Evolutionary conservation across 1,140 invertebrate genomes (phyloP).

Genomic region (Atta texana): DNA sequence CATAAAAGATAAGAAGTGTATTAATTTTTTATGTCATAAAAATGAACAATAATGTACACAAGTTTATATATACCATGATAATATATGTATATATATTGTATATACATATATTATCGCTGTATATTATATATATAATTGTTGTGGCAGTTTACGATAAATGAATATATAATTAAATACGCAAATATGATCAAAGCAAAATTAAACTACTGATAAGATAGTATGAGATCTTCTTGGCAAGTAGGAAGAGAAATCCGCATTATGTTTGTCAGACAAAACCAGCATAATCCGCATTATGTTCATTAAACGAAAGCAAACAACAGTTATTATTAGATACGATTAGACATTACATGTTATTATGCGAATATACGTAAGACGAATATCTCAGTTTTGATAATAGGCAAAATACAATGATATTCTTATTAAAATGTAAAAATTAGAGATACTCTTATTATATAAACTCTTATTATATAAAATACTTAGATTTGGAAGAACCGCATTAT

Average conservation of each 20-base stretch:
- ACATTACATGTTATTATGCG: background rate
- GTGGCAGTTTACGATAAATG: background rate
- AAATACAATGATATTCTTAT: conserved; percentile 22
- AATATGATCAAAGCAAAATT: conserved; percentile 25
- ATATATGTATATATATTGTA: background rate
- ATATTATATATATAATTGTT: background rate
- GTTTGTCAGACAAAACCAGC: conserved; percentile 5
- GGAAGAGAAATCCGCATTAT: background rate
- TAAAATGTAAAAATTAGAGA: background rate
- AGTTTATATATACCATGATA: background rate
- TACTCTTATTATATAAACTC: background rate
- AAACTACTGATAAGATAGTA: background rate
- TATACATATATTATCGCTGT: background rate
- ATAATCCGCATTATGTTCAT: conserved; percentile 31
- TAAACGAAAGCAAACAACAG: conserved; percentile 16
- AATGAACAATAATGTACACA: background rate
- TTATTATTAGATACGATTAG: conserved; percentile 1
- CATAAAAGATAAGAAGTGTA: background rate
- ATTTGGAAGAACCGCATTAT: background rate
- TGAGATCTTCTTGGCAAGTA: conserved; percentile 3
- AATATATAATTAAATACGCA: background rate
- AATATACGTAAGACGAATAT: background rate
- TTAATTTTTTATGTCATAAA: background rate
- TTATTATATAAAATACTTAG: background rate
- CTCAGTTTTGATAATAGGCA: background rate